Conservation (phyloP, 2,888 invertebrate genomes). For the Leucophenga maculata region DNA sequence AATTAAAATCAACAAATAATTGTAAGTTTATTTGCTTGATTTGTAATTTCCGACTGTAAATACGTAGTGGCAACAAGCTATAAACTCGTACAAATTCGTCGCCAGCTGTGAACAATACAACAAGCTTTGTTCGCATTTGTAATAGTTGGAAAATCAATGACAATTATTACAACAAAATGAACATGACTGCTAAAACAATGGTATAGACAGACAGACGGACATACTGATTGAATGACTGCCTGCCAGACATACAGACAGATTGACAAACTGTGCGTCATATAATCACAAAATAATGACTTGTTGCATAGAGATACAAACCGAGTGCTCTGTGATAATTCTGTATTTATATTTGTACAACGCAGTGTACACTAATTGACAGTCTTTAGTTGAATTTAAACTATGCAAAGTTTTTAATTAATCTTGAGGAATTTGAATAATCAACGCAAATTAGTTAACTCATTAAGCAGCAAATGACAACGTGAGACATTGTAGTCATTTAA, state of each 20-base stretch:
- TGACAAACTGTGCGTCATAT: not conserved
- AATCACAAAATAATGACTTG: conserved; percentile 8
- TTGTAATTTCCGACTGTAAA: conserved; percentile 6
- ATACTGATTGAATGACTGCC: no score
- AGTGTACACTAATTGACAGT: no score
- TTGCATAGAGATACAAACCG: not conserved
- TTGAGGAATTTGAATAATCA: conserved; percentile 45
- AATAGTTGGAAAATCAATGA: conserved; percentile 22
- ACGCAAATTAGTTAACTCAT: conserved; percentile 53
- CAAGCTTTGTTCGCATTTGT: not conserved
- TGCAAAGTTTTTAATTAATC: conserved; percentile 17
- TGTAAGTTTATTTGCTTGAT: conserved; percentile 14
- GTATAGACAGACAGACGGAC: not conserved
- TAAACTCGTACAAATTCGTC: not conserved
- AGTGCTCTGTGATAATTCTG: not conserved
- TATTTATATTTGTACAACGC: not conserved
- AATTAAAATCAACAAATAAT: conserved; percentile 18
- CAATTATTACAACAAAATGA: conserved; percentile 38
- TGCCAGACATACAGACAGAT: not conserved
- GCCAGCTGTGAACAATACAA: conserved; percentile 22
- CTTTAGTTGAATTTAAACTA: not conserved
- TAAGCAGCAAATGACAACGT: conserved; percentile 31
- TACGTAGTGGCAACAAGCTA: no score
- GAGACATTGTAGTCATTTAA: not conserved
- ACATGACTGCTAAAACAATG: not conserved